Percentiles rank a stretch among this genome's conserved stretches.
Conservation (phyloP, 2,113 vertebrate species). For the Nothoprocta pentlandii region DNA sequence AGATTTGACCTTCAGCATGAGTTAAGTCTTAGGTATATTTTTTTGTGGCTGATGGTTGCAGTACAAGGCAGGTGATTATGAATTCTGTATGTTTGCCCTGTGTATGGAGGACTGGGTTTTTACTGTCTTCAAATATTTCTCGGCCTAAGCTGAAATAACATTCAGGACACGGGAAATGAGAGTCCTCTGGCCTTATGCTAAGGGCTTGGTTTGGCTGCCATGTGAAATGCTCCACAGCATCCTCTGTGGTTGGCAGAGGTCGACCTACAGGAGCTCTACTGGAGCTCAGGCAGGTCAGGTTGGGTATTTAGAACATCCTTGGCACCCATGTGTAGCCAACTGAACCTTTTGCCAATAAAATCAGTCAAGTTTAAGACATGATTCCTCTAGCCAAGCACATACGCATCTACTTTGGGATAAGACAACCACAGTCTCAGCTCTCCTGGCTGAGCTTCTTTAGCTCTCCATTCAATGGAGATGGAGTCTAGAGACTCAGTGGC, state of each 20-base stretch:
- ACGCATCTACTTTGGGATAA: neutral
- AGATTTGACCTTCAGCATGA: neutral
- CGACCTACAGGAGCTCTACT: neutral
- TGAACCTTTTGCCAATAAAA: neutral
- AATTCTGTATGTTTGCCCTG: neutral
- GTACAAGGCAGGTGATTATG: neutral
- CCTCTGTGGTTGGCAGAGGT: neutral
- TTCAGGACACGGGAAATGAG: neutral
- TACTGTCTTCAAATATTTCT: neutral
- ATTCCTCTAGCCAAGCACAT: neutral
- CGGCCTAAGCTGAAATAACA: neutral
- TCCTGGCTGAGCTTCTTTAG: neutral
- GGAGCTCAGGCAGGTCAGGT: neutral
- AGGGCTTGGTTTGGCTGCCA: neutral
- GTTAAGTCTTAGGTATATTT: neutral
- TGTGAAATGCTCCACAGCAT: neutral
- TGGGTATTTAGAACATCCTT: neutral
- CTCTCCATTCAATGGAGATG: neutral
- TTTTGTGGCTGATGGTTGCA: neutral
- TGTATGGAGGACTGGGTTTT: rapidly evolving
- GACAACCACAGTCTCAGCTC: neutral
- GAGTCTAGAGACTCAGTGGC: neutral
- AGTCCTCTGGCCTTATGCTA: neutral
- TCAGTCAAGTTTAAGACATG: neutral
- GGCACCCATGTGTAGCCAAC: neutral